Percentiles rank a stretch among this genome's conserved stretches.
phyloP scores from a whole-genome alignment of 1,140 invertebrate genomes.

The Agrilus planipennis region DNA sequence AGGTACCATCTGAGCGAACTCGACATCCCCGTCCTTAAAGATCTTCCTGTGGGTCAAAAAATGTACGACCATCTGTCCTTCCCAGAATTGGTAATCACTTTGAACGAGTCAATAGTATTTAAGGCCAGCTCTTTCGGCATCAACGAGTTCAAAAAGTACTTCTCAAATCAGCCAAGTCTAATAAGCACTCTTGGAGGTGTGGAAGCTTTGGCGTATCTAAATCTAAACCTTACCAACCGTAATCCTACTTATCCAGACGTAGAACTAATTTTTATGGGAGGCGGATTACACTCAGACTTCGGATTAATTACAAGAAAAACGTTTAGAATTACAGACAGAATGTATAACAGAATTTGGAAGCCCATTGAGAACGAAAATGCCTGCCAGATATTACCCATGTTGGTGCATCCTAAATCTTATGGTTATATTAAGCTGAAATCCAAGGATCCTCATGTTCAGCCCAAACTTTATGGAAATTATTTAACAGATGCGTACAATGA shows the following conservation, averaged over 20 bases:
- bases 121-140: slow-evolving; percentile 5
- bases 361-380: slow-evolving; percentile 40
- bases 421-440: slow-evolving; percentile 46
- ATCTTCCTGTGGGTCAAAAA: slow-evolving; percentile 43
- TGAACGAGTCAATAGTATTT: background rate
- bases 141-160: slow-evolving; percentile 13
- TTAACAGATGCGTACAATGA: slow-evolving; percentile 39
- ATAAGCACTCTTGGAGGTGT: slow-evolving; percentile 31
- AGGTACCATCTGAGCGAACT: slow-evolving; percentile 47
- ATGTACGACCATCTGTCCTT: slow-evolving; percentile 42
- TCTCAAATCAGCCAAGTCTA: no score
- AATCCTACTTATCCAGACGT: slow-evolving; percentile 43
- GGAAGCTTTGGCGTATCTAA: slow-evolving; percentile 37
- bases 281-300: slow-evolving; percentile 21
- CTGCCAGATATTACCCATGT: slow-evolving; percentile 55
- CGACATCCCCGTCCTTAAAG: slow-evolving; percentile 18
- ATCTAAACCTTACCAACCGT: slow-evolving; percentile 29
- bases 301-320: slow-evolving; percentile 12
- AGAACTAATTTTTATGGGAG: slow-evolving; percentile 40
- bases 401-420: slow-evolving; percentile 57
- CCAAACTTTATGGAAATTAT: slow-evolving; percentile 53
- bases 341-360: slow-evolving; percentile 16
- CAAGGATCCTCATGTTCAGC: slow-evolving; percentile 49
- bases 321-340: slow-evolving; percentile 10
- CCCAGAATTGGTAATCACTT: slow-evolving; percentile 25